Evolutionary conservation across 2,888 invertebrate species (phyloP).

Genomic region (Drosophila cyrtoloma): DNA sequence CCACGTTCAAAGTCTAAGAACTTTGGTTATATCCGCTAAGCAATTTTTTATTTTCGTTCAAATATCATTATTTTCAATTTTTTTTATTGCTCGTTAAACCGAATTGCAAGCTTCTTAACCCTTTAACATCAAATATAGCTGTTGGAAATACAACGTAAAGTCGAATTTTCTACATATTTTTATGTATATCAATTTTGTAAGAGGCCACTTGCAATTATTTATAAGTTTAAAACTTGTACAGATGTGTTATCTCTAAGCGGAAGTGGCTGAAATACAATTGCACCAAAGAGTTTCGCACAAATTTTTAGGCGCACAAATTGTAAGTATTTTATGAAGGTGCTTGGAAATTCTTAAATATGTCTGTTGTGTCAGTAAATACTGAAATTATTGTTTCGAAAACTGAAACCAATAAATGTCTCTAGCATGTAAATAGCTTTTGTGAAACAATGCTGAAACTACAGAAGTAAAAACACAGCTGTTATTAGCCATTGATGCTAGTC

Average conservation of each 20-base stretch:
- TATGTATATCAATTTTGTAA: background rate
- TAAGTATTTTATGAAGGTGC: background rate
- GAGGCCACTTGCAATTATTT: background rate
- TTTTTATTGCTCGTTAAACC: constrained; percentile 28
- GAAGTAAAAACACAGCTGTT: constrained; percentile 1
- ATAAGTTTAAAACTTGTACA: background rate
- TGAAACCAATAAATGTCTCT: background rate
- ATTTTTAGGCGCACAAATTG: background rate
- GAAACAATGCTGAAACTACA: background rate
- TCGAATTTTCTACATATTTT: background rate
- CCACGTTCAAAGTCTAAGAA: background rate
- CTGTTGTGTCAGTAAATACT: background rate
- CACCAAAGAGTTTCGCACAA: background rate
- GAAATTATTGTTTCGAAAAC: background rate
- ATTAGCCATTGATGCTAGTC: background rate
- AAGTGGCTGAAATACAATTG: background rate
- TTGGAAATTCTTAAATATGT: background rate
- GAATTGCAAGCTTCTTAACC: background rate
- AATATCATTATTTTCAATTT: constrained; percentile 2
- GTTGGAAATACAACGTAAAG: background rate
- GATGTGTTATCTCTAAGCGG: background rate
- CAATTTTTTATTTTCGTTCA: background rate
- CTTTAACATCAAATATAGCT: constrained; percentile 4
- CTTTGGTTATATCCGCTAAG: background rate
- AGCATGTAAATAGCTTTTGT: background rate